These are phyloP conservation scores for Manduca sexta DNA, from an alignment of 1,140 invertebrate genomes.

Conservation along the genomic window DNA sequence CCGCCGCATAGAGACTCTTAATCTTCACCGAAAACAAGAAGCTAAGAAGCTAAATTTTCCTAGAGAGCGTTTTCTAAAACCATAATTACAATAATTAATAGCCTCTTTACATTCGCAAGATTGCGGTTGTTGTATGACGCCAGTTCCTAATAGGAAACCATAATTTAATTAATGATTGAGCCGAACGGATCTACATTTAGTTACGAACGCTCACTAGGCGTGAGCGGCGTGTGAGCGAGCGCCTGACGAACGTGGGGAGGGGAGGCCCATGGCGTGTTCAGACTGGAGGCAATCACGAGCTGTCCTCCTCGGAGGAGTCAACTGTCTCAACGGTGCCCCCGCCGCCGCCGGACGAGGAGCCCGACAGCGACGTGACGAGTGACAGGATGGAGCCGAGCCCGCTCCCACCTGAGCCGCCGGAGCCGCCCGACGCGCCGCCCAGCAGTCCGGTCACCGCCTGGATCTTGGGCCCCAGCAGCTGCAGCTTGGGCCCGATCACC, in stretches of 20 bases:
- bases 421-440: conserved; percentile 70
- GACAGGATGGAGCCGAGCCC: conserved; percentile 58
- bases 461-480: conserved; percentile 71
- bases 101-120: too few species aligned
- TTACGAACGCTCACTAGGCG: too few species aligned
- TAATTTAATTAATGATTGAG: too few species aligned
- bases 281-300: conserved; percentile 36
- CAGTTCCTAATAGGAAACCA: too few species aligned
- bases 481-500: conserved; percentile 76
- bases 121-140: too few species aligned
- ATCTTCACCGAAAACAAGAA: too few species aligned
- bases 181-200: too few species aligned
- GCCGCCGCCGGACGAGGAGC: conserved; percentile 55
- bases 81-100: too few species aligned
- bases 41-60: too few species aligned
- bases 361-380: conserved; percentile 62
- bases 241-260: background rate
- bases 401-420: conserved; percentile 39
- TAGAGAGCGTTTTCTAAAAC: too few species aligned
- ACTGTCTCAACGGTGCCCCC: conserved; percentile 60
- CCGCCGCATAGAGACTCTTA: too few species aligned
- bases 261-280: background rate
- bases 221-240: too few species aligned
- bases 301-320: conserved; percentile 62
- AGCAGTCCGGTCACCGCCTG: conserved; percentile 73